These are phyloP conservation scores for Pollachius pollachius DNA, from an alignment of 2,113 vertebrate genomes.

Conservation along the genomic window DNA sequence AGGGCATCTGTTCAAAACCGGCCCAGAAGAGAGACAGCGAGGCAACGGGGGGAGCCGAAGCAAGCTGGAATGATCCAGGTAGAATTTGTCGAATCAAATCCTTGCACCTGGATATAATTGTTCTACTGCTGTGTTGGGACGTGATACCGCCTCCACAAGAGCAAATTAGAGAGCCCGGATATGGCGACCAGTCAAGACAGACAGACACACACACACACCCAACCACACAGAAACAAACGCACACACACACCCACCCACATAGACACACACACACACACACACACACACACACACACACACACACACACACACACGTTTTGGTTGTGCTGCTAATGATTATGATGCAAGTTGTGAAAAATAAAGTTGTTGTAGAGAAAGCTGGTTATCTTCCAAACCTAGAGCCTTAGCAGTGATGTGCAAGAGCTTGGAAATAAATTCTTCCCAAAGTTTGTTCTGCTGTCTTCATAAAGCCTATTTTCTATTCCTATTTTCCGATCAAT, in stretches of 20 bases:
- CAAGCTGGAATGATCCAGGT: conserved; percentile 86
- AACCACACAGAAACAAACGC: too few relatives aligned
- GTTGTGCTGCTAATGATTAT: conserved; percentile 47
- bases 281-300: conserved; percentile 29
- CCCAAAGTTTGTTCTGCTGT: too few relatives aligned
- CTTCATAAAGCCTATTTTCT: too few relatives aligned
- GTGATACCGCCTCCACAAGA: conserved; percentile 87
- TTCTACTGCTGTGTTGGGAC: conserved; percentile 92
- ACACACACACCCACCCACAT: conserved; percentile 13
- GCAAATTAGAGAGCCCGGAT: conserved; percentile 94
- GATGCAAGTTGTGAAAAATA: conserved; percentile 43
- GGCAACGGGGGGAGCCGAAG: conserved; percentile 55
- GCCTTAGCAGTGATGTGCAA: conserved; percentile 2
- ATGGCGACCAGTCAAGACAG: conserved; percentile 89
- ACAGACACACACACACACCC: too few relatives aligned
- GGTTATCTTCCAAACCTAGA: conserved; percentile 29
- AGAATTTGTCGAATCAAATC: conserved; percentile 98
- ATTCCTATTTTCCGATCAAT: too few relatives aligned
- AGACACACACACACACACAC: too few relatives aligned
- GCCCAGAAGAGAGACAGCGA: conserved; percentile 77
- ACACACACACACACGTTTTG: conserved; percentile 20
- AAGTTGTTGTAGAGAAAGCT: conserved; percentile 29
- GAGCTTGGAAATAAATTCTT: too few relatives aligned
- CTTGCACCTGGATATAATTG: conserved; percentile 99
- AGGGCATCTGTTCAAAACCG: conserved; percentile 86